Evolutionary conservation across 2,113 vertebrate species (phyloP), one percentile per base, ranked within the genome.

Genomic region (Lontra canadensis): DNA sequence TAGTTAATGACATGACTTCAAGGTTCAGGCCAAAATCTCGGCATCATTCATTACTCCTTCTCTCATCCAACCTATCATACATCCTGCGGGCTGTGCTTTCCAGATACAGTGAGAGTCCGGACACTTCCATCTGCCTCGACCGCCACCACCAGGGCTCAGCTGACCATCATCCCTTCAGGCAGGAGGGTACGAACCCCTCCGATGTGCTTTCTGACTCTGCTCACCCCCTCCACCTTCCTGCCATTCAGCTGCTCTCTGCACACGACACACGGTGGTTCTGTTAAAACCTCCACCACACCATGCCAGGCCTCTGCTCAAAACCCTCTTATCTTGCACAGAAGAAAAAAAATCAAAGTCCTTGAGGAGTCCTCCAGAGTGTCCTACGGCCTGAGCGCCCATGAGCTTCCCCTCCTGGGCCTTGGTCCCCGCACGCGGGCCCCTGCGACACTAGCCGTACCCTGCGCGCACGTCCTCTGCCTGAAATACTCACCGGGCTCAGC

Each of bases 371-470:
- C 31, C n/a, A 63, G 10, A 76, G 57, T 44, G 25, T 20, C 57
- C 11, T 1, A 0, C 0, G 47, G 36, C 36, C 42, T 10, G 36
- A 21, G 57, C 61, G 36, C n/a, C 23, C 73, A 34, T 8, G 52
- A 71, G 18, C 4, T 61, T 36, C 76, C 52, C 89, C 4, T 1
- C 21, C 26, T 6, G 7, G 0, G 9, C 57, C n/a, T 4, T 18
- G 1, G 3, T 14, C n/a, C 26, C 2, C 9, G 26, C 47, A 65
- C n/a, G 6, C 10, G 0, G 39, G 29, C 39, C 31, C 57, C 65
- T 4, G 20, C 1, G 21, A 31, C 49, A 42, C 21, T 1, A 2
- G 63, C 1, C 29, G 9, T 5, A 17, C 44, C 76, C 11, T 20
- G 29, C 0, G 20, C 0, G 29, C 29, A 31, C 31, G 20, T 44